Evolutionary conservation across 2,888 invertebrate genomes (phyloP), one percentile per base, ranked within the genome.

Genomic region (Hanleya hanleyi): DNA sequence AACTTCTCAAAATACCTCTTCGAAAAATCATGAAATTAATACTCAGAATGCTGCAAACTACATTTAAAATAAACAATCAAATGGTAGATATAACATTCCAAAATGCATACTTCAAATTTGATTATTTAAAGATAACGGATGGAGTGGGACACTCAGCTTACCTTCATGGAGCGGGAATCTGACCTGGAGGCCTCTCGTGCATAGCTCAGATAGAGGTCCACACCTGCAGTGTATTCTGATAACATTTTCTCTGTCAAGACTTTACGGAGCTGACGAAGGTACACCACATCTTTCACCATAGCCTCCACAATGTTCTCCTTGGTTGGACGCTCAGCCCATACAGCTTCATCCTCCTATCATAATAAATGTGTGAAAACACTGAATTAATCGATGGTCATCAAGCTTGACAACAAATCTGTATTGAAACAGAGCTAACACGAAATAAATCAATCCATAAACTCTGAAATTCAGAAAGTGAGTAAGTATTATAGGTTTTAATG

Each of bases 171-270:
- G 9, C 72, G 70, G 1, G 77, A 72, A 26, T 84, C 82, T 4
- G 72, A 70, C 33, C 77, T 76, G 15, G 82, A 80, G 9, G 84
- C 79, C 50, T 88, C 86, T n/a, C 85, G 70, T 15, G 86, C 77
- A 4, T 83, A 76, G 33, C 81, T 75, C 47, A 89, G 82, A 77
- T 86, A 89, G 41, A 89, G 78, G 71, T 86, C 84, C 5, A 88
- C 87, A 0, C 88, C 86, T 3, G 85, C 82, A 7, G 80, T 83
- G 73, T 84, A 86, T 71, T 87, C 86, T 15, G 75, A 80, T 79
- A 89, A 77, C 83, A 89, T 84, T 51, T 83, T 80, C 68, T 87
- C 85, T 76, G 84, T 80, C 15, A 87, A 79, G 7, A 80, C 79
- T 0, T 74, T 57, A 5, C 87, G 83, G 1, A 89, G 78, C 22